A percentile compares a stretch with the other conserved stretches of the same genome.
Conservation (phyloP, 1,140 invertebrate species). For the Elysia chlorotica region DNA sequence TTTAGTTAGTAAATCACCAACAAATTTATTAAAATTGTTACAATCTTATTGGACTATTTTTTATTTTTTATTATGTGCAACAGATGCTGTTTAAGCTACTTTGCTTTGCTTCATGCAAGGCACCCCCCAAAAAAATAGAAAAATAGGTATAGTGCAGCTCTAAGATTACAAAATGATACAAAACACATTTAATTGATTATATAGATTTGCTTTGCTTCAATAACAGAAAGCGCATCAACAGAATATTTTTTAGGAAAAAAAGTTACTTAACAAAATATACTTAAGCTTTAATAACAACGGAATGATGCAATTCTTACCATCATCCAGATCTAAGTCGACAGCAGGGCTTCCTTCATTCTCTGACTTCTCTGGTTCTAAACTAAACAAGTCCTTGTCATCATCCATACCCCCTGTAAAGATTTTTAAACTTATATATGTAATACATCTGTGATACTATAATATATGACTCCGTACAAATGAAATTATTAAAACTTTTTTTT, state of each 20-base stretch:
- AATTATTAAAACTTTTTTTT: neutral
- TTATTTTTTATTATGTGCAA: too few species aligned
- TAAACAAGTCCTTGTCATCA: too few species aligned
- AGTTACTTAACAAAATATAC: neutral
- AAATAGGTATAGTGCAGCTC: too few species aligned
- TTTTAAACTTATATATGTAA: neutral
- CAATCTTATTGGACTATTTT: too few species aligned
- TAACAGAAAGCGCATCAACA: neutral
- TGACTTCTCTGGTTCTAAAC: slow-evolving; percentile 22
- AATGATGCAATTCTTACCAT: slow-evolving; percentile 27
- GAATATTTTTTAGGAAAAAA: neutral
- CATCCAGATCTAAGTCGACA: slow-evolving; percentile 44
- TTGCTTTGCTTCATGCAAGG: too few species aligned
- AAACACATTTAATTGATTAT: too few species aligned
- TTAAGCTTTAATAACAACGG: neutral
- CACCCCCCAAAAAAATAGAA: too few species aligned
- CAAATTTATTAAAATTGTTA: too few species aligned
- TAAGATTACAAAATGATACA: too few species aligned
- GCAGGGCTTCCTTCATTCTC: slow-evolving; percentile 28
- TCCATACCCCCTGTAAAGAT: slow-evolving; percentile 70
- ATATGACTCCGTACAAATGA: neutral
- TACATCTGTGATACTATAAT: neutral
- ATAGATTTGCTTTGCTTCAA: too few species aligned
- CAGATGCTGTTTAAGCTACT: too few species aligned
- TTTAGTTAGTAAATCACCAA: too few species aligned